Conservation (phyloP, 2,113 vertebrate species). For the Merops nubicus region DNA sequence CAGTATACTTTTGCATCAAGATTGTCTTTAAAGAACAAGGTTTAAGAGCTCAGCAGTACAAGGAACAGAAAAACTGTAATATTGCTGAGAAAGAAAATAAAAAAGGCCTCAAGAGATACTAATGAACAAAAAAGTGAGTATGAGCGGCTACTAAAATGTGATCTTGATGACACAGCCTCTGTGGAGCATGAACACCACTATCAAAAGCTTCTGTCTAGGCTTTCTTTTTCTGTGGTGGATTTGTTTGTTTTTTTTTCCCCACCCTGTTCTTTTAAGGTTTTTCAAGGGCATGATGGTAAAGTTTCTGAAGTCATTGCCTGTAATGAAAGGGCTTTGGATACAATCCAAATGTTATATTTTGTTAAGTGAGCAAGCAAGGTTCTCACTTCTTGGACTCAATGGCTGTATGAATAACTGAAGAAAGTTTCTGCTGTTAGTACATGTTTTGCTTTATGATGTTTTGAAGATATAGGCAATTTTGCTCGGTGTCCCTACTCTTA, state of each 20-base stretch:
- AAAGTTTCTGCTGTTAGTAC: not conserved
- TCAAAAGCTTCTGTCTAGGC: not conserved
- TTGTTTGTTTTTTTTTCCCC: not conserved
- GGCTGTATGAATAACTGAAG: not conserved
- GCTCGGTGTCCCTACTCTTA: not conserved
- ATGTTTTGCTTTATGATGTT: not conserved
- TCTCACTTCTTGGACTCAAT: not conserved
- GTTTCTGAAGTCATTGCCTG: not conserved
- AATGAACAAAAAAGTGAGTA: not conserved
- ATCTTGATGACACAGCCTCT: not conserved
- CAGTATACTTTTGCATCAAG: not conserved
- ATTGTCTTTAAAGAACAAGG: not conserved
- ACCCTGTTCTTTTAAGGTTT: not conserved
- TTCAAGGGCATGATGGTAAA: not conserved
- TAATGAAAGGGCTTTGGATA: not conserved
- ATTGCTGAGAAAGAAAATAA: not conserved
- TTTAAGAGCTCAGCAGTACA: not conserved
- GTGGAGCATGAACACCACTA: not conserved
- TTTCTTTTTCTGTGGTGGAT: not conserved
- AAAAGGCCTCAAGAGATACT: not conserved
- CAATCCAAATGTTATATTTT: not conserved
- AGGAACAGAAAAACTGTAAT: not conserved
- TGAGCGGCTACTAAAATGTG: not conserved
- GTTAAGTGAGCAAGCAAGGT: not conserved
- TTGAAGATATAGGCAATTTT: not conserved